Base-by-base conservation (phyloP, 2,113 vertebrate species). In the Psilopogon haemacephalus region DNA sequence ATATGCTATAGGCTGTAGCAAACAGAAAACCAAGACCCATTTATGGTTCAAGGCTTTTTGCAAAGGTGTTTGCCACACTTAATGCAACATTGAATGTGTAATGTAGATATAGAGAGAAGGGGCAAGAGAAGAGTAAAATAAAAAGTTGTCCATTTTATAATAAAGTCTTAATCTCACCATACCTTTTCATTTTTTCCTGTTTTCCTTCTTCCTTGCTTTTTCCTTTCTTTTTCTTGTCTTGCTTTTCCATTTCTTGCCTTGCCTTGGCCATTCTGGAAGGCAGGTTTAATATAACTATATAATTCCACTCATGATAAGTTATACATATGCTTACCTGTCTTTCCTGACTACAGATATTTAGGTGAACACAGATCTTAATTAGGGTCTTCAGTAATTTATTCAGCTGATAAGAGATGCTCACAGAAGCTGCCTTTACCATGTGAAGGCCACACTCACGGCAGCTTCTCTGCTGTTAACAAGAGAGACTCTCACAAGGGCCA, bases 21-120 rank as follows among this genome's bases (percentile, higher is more conserved):
- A 73, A 86, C 85, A 2, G 48, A 76, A 87, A 94, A 88, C 0
- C 72, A 33, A 85, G 52, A 17, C n/a, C 88, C 11, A 35, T 86
- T 62, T 91, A 52, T 76, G 69, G 33, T 88, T 91, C 90, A 89
- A 83, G 75, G 65, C 24, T 46, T 88, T 78, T 77, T 88, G 28
- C 78, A 64, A 70, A 70, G 52, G 18, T 9, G 46, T 89, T 89
- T 92, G 84, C 27, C 40, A 75, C 26, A 37, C 12, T 62, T 86
- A 52, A 46, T 60, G 33, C 38, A 76, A 16, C 11, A 28, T 2
- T 70, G 55, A 87, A 67, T 1, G 0, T 73, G 44, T 79, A 67
- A 56, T 5, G 42, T 4, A 88, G 55, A 33, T 80, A 83, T 8
- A 55, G 32, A 70, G 40, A 42, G 40, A 91, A 83, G 13, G 33